phyloP scores from a whole-genome alignment of 2,113 vertebrate species.

The Rhinogobius similis region DNA sequence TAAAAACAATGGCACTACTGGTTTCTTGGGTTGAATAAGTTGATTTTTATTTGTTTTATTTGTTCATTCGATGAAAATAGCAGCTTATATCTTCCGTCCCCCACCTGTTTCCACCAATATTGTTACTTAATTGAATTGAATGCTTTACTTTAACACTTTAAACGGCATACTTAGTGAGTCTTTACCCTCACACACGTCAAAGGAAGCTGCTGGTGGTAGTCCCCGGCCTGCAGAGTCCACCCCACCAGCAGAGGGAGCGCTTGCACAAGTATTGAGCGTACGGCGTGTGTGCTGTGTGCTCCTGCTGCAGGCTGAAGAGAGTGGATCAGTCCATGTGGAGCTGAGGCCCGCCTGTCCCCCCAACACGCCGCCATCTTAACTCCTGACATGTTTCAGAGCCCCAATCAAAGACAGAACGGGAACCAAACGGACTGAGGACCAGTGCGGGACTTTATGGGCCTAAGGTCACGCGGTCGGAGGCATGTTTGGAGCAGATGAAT shows the following conservation, averaged over 20 bases:
- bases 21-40: too few relatives aligned
- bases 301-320: slow-evolving; percentile 15
- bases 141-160: too few relatives aligned
- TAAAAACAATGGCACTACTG: too few relatives aligned
- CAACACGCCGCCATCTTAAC: slow-evolving; percentile 61
- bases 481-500: slow-evolving; percentile 9
- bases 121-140: too few relatives aligned
- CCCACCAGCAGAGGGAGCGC: slow-evolving; percentile 69
- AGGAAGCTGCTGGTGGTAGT: background rate
- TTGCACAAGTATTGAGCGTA: slow-evolving; percentile 50
- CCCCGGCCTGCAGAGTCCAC: background rate
- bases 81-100: too few relatives aligned
- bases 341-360: slow-evolving; percentile 27
- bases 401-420: slow-evolving; percentile 4
- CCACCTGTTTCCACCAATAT: too few relatives aligned
- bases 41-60: too few relatives aligned
- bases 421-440: background rate
- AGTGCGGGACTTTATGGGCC: background rate
- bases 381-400: slow-evolving; percentile 42
- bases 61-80: too few relatives aligned
- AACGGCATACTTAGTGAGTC: too few relatives aligned
- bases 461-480: background rate
- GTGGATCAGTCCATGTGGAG: slow-evolving; percentile 31
- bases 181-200: too few relatives aligned
- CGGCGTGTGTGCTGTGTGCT: background rate